These are phyloP conservation scores for Thaumetopoea pityocampa DNA, from an alignment of 1,140 invertebrate genomes.

Conservation along the genomic window DNA sequence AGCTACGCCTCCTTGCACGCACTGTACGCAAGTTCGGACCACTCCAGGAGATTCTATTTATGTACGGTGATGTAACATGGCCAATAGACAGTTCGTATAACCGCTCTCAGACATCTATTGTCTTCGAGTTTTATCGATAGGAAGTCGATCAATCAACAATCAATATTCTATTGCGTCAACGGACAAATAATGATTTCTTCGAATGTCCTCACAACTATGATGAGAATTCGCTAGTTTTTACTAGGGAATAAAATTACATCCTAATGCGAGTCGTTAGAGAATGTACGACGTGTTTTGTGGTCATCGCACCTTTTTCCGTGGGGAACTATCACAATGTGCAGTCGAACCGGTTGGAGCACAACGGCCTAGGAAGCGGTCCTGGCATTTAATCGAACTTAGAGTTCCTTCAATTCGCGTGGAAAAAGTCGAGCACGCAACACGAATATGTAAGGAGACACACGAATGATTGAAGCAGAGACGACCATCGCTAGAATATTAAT, in stretches of 20 bases:
- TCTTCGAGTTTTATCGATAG: conserved; percentile 18
- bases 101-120: conserved; percentile 33
- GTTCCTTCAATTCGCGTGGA: conserved; percentile 30
- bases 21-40: conserved; percentile 36
- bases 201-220: conserved; percentile 4
- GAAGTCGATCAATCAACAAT: conserved; percentile 12
- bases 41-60: conserved; percentile 69
- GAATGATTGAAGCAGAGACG: conserved; percentile 32
- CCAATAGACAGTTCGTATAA: conserved; percentile 43
- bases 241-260: conserved; percentile 11
- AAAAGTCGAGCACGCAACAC: conserved; percentile 30
- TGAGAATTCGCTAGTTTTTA: conserved; percentile 10
- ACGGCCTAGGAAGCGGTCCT: conserved; percentile 39
- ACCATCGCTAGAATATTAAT: conserved; percentile 28
- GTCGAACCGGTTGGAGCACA: conserved; percentile 36
- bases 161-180: conserved; percentile 10
- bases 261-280: conserved; percentile 22
- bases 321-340: conserved; percentile 40
- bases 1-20: conserved; percentile 56
- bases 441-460: conserved; percentile 28
- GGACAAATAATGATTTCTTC: conserved; percentile 5
- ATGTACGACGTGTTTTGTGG: conserved; percentile 17
- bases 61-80: conserved; percentile 61
- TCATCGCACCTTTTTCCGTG: conserved; percentile 38
- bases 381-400: conserved; percentile 36